Evolutionary conservation across 2,888 invertebrate genomes (phyloP).

Genomic region (Acronicta psi): DNA sequence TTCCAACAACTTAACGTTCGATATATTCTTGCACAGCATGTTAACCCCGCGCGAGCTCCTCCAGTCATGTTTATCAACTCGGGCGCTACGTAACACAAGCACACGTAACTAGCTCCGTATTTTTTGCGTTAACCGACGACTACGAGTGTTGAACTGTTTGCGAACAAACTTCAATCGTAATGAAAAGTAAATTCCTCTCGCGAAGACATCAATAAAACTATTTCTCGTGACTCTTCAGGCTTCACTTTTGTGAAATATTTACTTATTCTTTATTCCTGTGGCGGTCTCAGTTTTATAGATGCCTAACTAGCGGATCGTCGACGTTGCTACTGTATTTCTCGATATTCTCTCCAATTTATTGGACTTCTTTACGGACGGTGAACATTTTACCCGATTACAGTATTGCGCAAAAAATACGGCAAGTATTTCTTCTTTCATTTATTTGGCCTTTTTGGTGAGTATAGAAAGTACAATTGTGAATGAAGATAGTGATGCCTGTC

Average conservation of each 20-base stretch:
- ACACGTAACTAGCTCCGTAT: slow-evolving; percentile 42
- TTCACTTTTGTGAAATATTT: slow-evolving; percentile 76
- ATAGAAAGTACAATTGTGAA: neutral
- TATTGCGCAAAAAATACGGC: slow-evolving; percentile 22
- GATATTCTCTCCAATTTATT: slow-evolving; percentile 59
- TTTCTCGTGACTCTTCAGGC: slow-evolving; percentile 70
- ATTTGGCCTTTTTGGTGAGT: slow-evolving; percentile 4
- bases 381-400: slow-evolving; percentile 46
- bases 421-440: slow-evolving; percentile 29
- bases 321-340: slow-evolving; percentile 50
- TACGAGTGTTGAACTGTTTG: slow-evolving; percentile 79
- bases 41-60: slow-evolving; percentile 35
- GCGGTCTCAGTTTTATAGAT: slow-evolving; percentile 56
- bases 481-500: neutral
- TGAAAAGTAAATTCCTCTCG: slow-evolving; percentile 83
- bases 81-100: slow-evolving; percentile 32
- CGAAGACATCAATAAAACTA: slow-evolving; percentile 83
- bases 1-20: slow-evolving; percentile 12
- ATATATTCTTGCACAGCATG: slow-evolving; percentile 18
- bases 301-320: slow-evolving; percentile 55
- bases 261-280: slow-evolving; percentile 72
- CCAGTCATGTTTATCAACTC: slow-evolving; percentile 43
- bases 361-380: slow-evolving; percentile 42
- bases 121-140: slow-evolving; percentile 51
- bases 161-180: slow-evolving; percentile 82